Evolutionary conservation across 2,113 vertebrate species (phyloP).

Genomic region (Varanus komodoensis): DNA sequence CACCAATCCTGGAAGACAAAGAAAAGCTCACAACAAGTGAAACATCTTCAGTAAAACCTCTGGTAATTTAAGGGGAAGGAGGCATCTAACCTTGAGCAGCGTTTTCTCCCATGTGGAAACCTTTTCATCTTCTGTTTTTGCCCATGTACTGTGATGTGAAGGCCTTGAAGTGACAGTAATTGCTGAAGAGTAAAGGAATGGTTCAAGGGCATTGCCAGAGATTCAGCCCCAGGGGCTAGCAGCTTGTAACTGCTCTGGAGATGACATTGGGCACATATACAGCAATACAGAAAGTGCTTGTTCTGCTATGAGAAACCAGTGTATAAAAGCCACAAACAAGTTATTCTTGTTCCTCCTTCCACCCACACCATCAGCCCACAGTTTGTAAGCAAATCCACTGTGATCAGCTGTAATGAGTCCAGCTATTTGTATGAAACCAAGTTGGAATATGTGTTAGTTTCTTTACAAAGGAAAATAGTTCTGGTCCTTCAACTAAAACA

Average conservation of each 20-base stretch:
- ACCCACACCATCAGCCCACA: conserved; percentile 13
- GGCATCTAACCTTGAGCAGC: conserved; percentile 48
- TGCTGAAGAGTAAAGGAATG: conserved; percentile 37
- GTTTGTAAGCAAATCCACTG: not conserved
- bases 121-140: conserved; percentile 56
- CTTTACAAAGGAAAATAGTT: conserved; percentile 14
- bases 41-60: conserved; percentile 33
- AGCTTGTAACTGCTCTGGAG: conserved; percentile 25
- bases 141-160: conserved; percentile 48
- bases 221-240: conserved; percentile 13
- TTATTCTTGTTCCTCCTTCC: conserved; percentile 5
- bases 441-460: not conserved
- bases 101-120: conserved; percentile 31
- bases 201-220: conserved; percentile 2
- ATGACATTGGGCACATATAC: not conserved
- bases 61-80: conserved; percentile 38
- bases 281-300: not conserved
- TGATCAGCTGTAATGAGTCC: conserved; percentile 7
- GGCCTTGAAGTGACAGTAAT: conserved; percentile 54
- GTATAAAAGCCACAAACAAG: not conserved
- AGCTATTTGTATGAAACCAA: conserved; percentile 1
- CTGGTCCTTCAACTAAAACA: conserved; percentile 15
- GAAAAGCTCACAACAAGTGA: conserved; percentile 13
- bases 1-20: conserved; percentile 20
- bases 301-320: not conserved